Evolutionary conservation across 2,797 vertebrate genomes (phyloP).

Genomic region (Todus mexicanus): DNA sequence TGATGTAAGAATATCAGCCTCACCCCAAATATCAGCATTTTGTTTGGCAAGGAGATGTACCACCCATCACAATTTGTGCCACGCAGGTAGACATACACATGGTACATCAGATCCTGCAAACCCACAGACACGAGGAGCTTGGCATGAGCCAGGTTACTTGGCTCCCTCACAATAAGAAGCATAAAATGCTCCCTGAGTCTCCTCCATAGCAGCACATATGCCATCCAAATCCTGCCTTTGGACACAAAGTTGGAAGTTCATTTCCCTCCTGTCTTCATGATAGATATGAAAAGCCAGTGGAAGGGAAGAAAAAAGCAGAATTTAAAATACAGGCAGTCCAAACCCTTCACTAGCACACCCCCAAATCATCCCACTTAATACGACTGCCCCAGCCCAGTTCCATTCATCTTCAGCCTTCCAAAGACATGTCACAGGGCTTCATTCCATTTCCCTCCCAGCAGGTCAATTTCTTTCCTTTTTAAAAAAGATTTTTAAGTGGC

Average conservation of each 20-base stretch:
- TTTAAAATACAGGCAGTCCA: accelerated
- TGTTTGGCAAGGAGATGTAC: neutral
- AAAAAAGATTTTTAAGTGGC: neutral
- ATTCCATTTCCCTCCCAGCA: neutral
- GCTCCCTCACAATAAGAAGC: accelerated
- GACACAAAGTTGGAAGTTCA: neutral
- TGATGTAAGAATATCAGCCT: neutral
- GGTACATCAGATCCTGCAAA: neutral
- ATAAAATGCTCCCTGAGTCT: neutral
- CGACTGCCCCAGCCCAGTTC: neutral
- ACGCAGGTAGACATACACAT: accelerated
- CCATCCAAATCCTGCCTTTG: neutral
- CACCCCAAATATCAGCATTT: neutral
- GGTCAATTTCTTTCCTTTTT: neutral
- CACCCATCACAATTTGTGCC: neutral
- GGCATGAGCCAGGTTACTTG: accelerated
- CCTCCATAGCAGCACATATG: accelerated
- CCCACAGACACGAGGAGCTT: neutral
- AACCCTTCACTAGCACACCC: neutral
- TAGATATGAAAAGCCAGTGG: neutral
- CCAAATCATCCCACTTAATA: accelerated
- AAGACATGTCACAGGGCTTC: neutral
- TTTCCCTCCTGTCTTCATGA: neutral
- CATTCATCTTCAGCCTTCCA: neutral
- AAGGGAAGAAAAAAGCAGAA: neutral